These are phyloP conservation scores for Glyptemys insculpta DNA, from an alignment of 2,797 vertebrate species.

Conservation along the genomic window DNA sequence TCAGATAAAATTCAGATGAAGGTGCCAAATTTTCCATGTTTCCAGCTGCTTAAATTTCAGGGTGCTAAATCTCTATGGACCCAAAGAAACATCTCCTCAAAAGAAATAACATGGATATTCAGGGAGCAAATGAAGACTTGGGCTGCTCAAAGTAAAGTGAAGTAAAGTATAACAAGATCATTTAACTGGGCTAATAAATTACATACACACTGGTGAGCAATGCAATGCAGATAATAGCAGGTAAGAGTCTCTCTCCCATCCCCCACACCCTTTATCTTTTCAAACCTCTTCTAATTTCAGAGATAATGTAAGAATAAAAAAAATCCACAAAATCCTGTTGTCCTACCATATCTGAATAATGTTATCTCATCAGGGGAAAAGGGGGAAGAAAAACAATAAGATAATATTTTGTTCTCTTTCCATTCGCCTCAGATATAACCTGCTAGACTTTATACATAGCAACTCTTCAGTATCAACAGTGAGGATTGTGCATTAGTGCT, in stretches of 20 bases:
- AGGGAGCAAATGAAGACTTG: conserved; percentile 32
- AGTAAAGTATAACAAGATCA: background rate
- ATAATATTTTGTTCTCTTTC: background rate
- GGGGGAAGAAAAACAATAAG: background rate
- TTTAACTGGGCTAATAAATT: background rate
- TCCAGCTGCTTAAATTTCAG: conserved; percentile 69
- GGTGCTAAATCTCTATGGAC: conserved; percentile 15
- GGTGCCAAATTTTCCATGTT: conserved; percentile 62
- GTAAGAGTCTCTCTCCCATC: background rate
- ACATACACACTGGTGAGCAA: background rate
- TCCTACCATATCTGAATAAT: background rate
- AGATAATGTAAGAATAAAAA: background rate
- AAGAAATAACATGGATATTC: conserved; percentile 19
- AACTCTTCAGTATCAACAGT: background rate
- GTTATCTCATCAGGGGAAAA: background rate
- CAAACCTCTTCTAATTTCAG: background rate
- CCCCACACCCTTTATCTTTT: conserved; percentile 33
- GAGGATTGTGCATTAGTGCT: background rate
- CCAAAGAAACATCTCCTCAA: conserved; percentile 38
- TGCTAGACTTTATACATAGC: conserved; percentile 32
- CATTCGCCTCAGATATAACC: background rate
- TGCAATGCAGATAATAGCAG: conserved; percentile 1
- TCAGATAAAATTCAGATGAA: conserved; percentile 67
- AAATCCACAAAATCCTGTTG: conserved; percentile 14
- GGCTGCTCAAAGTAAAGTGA: conserved; percentile 25